Evolutionary conservation across 2,888 invertebrate genomes (phyloP), one percentile per base, ranked within the genome.

Genomic region (Neoitamus cyanurus): DNA sequence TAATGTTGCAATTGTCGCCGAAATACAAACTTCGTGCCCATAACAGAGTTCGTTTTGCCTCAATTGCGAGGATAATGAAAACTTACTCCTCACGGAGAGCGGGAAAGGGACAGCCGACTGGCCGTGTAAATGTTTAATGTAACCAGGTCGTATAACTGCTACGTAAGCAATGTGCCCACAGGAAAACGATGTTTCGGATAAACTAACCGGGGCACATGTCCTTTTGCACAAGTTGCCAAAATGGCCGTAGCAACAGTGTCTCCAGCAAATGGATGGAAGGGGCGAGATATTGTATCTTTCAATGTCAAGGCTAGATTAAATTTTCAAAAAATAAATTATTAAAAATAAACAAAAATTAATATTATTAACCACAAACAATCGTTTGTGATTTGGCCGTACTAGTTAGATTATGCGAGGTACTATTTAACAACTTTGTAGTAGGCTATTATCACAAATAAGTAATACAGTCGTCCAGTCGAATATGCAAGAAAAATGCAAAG

Each of bases 51-150:
- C 69, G 69, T 82, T 82, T 69, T 37, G 68, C 82, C 82, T 82
- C 82, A 82, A 82, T 82, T 68, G 82, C 82, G 28, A 69, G 69
- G 82, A 82, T 82, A 82, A 82, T 82, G 82, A 82, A 82, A 82
- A 82, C 69, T 68, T 69, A 82, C 37, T 82, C 30, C 37, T n/a
- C 25, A 20, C 9, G 25, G 58, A 25, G 25, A 20, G 9, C 0
- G 58, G 25, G 58, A 58, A 1, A 5, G 42, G 58, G 25, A 2
- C 58, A 58, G 9, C 11, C 75, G 42, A 25, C 78, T 34, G 36
- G 28, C 36, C 37, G 37, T 82, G 69, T 37, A 82, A 82, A 82
- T 82, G 82, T 68, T 82, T 82, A 82, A 82, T 82, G 69, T 82
- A 82, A 82, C 82, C 69, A 30, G 28, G 37, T 82, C 69, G 36